phyloP scores from a whole-genome alignment of 2,113 vertebrate species.

The Promerops cafer region DNA sequence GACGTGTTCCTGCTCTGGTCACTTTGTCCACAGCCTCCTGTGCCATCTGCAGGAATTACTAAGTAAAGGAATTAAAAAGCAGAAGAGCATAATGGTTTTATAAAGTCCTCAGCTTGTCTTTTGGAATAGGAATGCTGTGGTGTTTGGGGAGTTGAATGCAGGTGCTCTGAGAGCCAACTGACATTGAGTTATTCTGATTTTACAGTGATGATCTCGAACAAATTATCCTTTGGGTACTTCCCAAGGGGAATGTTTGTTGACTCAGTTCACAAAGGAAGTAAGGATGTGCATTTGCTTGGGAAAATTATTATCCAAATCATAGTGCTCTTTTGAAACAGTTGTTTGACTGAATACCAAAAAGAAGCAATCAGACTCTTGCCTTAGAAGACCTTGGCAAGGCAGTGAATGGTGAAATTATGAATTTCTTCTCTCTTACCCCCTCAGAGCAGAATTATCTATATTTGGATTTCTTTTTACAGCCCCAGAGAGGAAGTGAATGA shows the following conservation, averaged over 20 bases:
- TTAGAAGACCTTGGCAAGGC: constrained; percentile 58
- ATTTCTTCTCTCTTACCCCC: constrained; percentile 30
- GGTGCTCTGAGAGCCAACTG: constrained; percentile 49
- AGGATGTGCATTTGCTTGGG: constrained; percentile 69
- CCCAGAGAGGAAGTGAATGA: constrained; percentile 42
- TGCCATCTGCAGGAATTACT: not conserved
- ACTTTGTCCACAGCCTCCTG: not conserved
- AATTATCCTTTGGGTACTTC: constrained; percentile 68
- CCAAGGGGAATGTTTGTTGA: constrained; percentile 69
- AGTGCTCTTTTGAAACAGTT: constrained; percentile 66
- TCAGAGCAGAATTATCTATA: constrained; percentile 45
- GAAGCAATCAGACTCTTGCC: constrained; percentile 56
- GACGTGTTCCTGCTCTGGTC: not conserved
- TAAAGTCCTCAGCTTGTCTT: constrained; percentile 32
- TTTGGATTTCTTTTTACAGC: constrained; percentile 48
- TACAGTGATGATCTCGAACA: constrained; percentile 24
- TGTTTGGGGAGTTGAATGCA: constrained; percentile 44
- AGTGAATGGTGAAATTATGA: constrained; percentile 52
- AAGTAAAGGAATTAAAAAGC: constrained; percentile 13
- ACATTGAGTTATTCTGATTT: constrained; percentile 53
- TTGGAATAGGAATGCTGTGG: not conserved
- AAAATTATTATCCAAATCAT: constrained; percentile 73
- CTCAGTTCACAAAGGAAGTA: constrained; percentile 66
- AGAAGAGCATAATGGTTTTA: not conserved
- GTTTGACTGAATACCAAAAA: constrained; percentile 70